These are phyloP conservation scores for Meteorus colon DNA, from an alignment of 2,888 invertebrate species.

Conservation along the genomic window DNA sequence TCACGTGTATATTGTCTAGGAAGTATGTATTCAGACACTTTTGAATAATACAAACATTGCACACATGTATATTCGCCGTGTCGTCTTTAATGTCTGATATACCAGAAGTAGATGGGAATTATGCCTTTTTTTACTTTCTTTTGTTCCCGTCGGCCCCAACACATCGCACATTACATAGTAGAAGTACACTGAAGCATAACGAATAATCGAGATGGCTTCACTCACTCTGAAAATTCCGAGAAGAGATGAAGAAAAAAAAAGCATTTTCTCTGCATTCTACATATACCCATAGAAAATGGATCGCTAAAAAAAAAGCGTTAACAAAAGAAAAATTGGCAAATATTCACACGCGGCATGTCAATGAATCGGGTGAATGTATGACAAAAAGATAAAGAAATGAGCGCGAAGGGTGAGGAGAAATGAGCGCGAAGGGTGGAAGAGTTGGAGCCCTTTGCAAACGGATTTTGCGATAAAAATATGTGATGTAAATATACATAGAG, in stretches of 20 bases:
- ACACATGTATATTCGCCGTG: not conserved
- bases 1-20: slow-evolving; percentile 54
- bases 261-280: not conserved
- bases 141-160: not conserved
- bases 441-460: not conserved
- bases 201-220: slow-evolving; percentile 9
- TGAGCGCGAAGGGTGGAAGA: not conserved
- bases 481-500: not conserved
- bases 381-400: not conserved
- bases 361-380: slow-evolving; percentile 12
- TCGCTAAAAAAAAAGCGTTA: not conserved
- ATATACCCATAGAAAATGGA: not conserved
- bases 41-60: no score
- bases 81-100: slow-evolving; percentile 2
- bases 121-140: slow-evolving; percentile 35
- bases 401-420: not conserved
- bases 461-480: not conserved
- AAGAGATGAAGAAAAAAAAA: not conserved
- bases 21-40: not conserved
- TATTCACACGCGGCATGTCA: slow-evolving; percentile 18
- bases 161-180: not conserved
- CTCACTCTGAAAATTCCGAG: not conserved
- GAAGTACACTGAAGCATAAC: slow-evolving; percentile 32
- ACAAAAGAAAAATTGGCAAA: slow-evolving; percentile 15
- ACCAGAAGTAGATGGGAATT: slow-evolving; percentile 45